phyloP scores from a whole-genome alignment of 2,113 vertebrate genomes.

The Eudyptes chrysolophus region DNA sequence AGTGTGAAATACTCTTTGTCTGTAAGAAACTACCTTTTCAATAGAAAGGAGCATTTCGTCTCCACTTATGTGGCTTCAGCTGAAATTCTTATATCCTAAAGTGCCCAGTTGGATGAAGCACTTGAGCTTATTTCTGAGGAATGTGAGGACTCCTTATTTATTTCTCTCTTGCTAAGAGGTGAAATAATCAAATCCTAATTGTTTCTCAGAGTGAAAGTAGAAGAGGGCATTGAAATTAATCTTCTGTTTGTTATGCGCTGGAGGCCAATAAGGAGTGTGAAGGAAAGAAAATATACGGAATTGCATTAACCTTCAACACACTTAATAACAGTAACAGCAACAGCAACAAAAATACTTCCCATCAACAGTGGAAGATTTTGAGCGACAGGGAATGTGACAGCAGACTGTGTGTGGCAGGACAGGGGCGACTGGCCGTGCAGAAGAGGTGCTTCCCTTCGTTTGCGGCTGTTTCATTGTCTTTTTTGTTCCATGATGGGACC shows the following conservation, averaged over 20 bases:
- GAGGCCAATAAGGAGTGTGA: not conserved
- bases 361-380: not conserved
- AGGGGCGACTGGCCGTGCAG: fast-evolving
- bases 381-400: not conserved
- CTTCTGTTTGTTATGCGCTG: not conserved
- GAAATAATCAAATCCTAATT: not conserved
- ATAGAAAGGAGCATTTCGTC: not conserved
- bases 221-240: not conserved
- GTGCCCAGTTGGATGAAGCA: not conserved
- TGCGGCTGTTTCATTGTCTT: not conserved
- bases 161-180: not conserved
- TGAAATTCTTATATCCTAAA: not conserved
- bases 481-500: not conserved
- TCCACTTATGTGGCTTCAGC: not conserved
- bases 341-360: not conserved
- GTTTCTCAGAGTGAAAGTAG: not conserved
- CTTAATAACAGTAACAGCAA: not conserved
- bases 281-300: not conserved
- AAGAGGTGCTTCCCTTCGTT: not conserved
- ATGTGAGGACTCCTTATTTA: not conserved
- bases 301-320: not conserved
- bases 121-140: not conserved
- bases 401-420: fast-evolving
- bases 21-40: not conserved
- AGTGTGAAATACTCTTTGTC: not conserved